Conservation (phyloP, 2,888 invertebrate species). For the Rhopalosiphum nymphaeae region DNA sequence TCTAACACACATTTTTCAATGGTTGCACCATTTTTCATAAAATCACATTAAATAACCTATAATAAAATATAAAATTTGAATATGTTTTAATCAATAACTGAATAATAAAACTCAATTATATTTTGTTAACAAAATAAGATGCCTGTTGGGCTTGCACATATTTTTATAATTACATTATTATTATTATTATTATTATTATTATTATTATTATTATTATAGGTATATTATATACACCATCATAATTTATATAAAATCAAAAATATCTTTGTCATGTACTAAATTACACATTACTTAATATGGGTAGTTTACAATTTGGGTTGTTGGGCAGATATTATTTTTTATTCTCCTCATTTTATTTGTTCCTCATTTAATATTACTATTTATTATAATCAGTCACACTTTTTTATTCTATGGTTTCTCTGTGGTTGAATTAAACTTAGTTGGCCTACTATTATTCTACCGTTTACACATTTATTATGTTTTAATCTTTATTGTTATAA, state of each 20-base stretch:
- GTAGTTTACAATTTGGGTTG: background rate
- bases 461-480: background rate
- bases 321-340: slow-evolving; percentile 1
- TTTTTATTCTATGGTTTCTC: slow-evolving; percentile 27
- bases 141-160: background rate
- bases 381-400: background rate
- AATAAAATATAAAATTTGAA: background rate
- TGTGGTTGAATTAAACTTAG: slow-evolving; percentile 15
- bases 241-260: slow-evolving; percentile 1
- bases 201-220: background rate
- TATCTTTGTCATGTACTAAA: background rate
- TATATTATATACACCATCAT: background rate
- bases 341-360: slow-evolving; percentile 35
- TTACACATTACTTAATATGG: background rate
- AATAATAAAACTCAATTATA: background rate
- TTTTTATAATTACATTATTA: slow-evolving; percentile 20
- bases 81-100: background rate
- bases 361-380: slow-evolving; percentile 16
- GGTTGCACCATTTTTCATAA: background rate
- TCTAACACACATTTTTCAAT: background rate
- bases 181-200: background rate
- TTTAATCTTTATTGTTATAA: slow-evolving; percentile 21
- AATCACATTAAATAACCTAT: background rate
- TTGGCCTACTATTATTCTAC: background rate
- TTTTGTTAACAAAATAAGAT: background rate